Evolutionary conservation across 2,113 vertebrate genomes (phyloP), one percentile per base, ranked within the genome.

Genomic region (Speoplatyrhinus poulsoni): DNA sequence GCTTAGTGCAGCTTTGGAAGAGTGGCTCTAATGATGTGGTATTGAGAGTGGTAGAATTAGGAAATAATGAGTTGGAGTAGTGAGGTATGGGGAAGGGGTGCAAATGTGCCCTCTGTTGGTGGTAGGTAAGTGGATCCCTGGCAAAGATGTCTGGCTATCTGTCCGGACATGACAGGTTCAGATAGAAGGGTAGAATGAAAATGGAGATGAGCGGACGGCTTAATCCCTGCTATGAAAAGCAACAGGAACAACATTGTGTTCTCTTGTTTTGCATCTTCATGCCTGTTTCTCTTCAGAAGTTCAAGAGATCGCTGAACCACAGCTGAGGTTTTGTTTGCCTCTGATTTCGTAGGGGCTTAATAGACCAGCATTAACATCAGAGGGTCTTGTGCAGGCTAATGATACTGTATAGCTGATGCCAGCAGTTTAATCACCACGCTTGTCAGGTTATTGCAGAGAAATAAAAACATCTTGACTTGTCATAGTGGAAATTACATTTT

Each of bases 131-230:
- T 80, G 65, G 87, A 86, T 82, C 80, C 73, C 83, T 60, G 70
- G 85, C 76, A 80, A 69, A 82, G 84, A 71, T 88, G 70, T 80
- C 87, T 96, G 95, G 94, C 93, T 86, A 64, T 26, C 61, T 93
- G 92, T 93, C 92, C 85, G 90, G 93, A 90, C 93, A 91, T 93
- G 92, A 93, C 91, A 88, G 89, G 85, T 89, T 98, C 93, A 87
- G 88, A 93, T 96, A 93, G 93, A 93, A 91, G 69, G 69, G 76
- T 93, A 92, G 91, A 94, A 94, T 93, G 91, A 88, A 92, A 91
- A 87, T 88, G 87, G 90, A 88, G 87, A 88, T 86, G 92, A 82
- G 73, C 86, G 80, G 91, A 88, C 87, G 16, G 80, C 77, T 77
- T 69, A 75, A 70, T 64, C 48, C 60, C 79, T 80, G 79, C 70